Evolutionary conservation across 2,888 invertebrate species (phyloP).

Genomic region (Andrena camellia): DNA sequence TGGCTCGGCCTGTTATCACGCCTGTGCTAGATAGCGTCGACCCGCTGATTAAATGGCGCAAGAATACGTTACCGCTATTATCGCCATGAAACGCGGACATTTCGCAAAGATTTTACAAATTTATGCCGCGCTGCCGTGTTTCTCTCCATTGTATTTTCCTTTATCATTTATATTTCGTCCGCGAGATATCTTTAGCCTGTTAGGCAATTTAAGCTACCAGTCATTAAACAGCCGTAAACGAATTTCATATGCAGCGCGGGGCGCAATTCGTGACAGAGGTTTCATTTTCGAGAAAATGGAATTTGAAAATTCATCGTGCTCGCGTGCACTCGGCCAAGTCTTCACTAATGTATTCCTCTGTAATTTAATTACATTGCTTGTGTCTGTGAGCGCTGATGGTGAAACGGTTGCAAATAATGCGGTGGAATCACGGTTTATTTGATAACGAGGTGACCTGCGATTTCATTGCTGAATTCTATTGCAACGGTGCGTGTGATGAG

Average conservation of each 20-base stretch:
- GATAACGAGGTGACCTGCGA: not conserved
- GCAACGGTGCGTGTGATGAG: no score
- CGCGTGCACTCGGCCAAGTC: not conserved
- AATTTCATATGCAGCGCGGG: not conserved
- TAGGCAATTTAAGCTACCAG: not conserved
- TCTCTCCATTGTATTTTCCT: not conserved
- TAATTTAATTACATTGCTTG: constrained; percentile 3
- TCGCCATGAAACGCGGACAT: constrained; percentile 32
- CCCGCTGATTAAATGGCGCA: constrained; percentile 72
- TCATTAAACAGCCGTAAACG: not conserved
- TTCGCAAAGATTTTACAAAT: constrained; percentile 25
- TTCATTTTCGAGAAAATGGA: not conserved
- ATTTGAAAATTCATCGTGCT: not conserved
- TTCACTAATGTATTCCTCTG: not conserved
- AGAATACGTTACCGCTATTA: constrained; percentile 42
- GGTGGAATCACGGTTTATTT: not conserved
- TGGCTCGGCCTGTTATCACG: constrained; percentile 71
- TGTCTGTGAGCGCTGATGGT: not conserved
- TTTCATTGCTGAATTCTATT: no score
- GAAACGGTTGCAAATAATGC: not conserved
- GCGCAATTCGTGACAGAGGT: not conserved
- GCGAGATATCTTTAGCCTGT: not conserved
- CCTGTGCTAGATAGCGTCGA: constrained; percentile 66
- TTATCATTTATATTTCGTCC: constrained; percentile 15
- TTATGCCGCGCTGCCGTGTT: not conserved